These are phyloP conservation scores for Bombus waltoni DNA, from an alignment of 1,140 invertebrate genomes.

Conservation along the genomic window DNA sequence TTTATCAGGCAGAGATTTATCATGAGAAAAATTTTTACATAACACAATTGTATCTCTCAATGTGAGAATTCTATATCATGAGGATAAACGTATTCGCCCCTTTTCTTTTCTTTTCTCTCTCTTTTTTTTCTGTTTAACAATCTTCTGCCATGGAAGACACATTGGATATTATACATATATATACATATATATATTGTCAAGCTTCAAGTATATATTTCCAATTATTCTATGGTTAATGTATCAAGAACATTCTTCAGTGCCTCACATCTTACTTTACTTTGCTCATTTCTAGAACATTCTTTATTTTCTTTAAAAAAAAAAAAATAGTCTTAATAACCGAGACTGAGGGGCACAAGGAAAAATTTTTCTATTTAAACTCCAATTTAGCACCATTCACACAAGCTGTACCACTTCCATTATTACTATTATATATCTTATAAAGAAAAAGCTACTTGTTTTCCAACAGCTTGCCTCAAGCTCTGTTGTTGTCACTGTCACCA, in stretches of 20 bases:
- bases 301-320: not conserved
- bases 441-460: not conserved
- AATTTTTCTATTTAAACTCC: not conserved
- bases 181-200: not conserved
- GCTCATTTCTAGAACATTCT: not conserved
- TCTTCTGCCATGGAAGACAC: slow-evolving; percentile 3
- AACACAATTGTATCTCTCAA: not conserved
- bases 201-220: slow-evolving; percentile 19
- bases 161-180: not conserved
- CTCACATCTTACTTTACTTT: not conserved
- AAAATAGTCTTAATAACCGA: not conserved
- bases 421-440: not conserved
- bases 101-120: not conserved
- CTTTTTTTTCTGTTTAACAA: not conserved
- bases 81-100: not conserved
- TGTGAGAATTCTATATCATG: not conserved
- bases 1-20: not conserved
- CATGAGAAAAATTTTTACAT: not conserved
- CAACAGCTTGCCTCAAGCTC: not conserved
- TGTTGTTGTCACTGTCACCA: not conserved
- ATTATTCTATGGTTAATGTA: not conserved
- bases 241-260: not conserved
- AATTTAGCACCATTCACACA: too few relatives aligned
- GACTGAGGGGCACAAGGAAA: not conserved
- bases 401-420: not conserved